Percentiles rank a stretch among this genome's conserved stretches.
Conservation (phyloP, 2,797 vertebrate genomes). For the Molossus alvarezi region DNA sequence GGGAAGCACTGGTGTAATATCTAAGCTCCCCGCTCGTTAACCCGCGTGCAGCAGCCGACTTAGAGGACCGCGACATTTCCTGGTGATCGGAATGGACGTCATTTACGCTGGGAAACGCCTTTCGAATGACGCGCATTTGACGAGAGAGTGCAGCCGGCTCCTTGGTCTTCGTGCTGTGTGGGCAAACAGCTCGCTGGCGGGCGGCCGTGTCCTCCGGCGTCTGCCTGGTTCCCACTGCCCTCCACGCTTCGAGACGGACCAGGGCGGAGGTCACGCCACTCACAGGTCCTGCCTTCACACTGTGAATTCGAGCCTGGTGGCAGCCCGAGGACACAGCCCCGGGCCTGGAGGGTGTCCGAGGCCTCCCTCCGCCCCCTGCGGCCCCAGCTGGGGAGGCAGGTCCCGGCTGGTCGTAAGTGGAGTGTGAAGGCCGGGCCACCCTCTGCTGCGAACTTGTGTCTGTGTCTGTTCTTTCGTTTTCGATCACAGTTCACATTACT, state of each 20-base stretch:
- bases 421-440: background rate
- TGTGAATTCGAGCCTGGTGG: slow-evolving; percentile 11
- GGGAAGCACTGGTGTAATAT: slow-evolving; percentile 13
- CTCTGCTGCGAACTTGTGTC: background rate
- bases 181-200: slow-evolving; percentile 54
- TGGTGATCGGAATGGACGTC: slow-evolving; percentile 56
- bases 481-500: background rate
- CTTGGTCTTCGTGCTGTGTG: slow-evolving; percentile 55
- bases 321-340: background rate
- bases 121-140: slow-evolving; percentile 55
- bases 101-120: slow-evolving; percentile 71
- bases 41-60: slow-evolving; percentile 55
- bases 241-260: background rate
- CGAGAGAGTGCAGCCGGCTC: slow-evolving; percentile 46
- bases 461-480: background rate
- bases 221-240: slow-evolving; percentile 1
- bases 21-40: slow-evolving; percentile 2
- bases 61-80: slow-evolving; percentile 56
- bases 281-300: background rate
- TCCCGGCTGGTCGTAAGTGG: background rate
- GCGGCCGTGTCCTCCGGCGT: background rate
- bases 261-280: background rate
- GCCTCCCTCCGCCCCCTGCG: background rate
- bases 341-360: background rate
- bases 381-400: background rate